Evolutionary conservation across 2,888 invertebrate species (phyloP), one percentile per base, ranked within the genome.

Genomic region (Netelia fuscicornis): DNA sequence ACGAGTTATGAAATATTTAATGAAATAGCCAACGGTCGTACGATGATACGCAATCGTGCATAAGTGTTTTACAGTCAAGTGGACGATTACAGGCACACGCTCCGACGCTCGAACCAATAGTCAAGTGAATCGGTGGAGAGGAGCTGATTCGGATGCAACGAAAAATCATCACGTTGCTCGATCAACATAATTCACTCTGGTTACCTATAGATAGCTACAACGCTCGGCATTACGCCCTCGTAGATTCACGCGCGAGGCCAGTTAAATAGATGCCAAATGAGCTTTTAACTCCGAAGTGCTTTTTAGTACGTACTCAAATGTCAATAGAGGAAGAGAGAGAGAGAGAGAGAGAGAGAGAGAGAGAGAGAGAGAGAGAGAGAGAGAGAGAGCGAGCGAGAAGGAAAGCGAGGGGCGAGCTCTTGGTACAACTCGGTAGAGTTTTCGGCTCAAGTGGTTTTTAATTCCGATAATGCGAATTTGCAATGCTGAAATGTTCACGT

Each of bases 181-280:
- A 65, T 44, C 74, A 71, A 30, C 30, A 30, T 30, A 30, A 79
- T 74, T 79, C 48, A 13, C 48, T 48, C 10, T 48, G 48, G 10
- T 13, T 48, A 81, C 67, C 68, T 85, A 86, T 86, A 84, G 84
- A 81, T 84, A 86, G 68, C 78, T 85, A 86, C 79, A 13, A 25
- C 8, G 23, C 42, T 71, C 52, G 30, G 30, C 2, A 30, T 30
- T 20, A 54, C 64, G 9, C 48, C 75, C 56, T 54, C 64, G 48
- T 65, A 54, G 74, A 79, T 48, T 77, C 52, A 58, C 9, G 23
- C 30, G 30, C 30, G 37, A 67, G 75, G 25, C 64, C 83, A 84
- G 84, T 82, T 56, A 83, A 83, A 87, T 83, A 77, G 68, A 79
- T 77, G 52, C 77, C 72, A 76, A 84, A 87, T 84, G 84, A 87